phyloP scores from a whole-genome alignment of 2,888 invertebrate genomes.

The Carpatolechia fugitivella region DNA sequence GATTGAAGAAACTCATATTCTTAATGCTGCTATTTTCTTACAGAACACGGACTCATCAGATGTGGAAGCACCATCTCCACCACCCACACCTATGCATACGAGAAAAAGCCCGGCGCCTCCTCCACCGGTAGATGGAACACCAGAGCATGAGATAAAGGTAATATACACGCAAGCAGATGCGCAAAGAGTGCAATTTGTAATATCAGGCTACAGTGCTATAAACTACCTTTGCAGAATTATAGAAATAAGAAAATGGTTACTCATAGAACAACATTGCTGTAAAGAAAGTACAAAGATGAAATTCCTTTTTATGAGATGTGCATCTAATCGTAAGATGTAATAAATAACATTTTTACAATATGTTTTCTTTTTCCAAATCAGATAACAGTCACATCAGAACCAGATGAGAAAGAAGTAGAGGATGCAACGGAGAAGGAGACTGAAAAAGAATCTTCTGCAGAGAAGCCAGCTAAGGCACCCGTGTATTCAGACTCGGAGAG shows the following conservation, averaged over 20 bases:
- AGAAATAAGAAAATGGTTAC: too few species aligned
- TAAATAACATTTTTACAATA: too few species aligned
- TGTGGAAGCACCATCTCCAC: conserved; percentile 53
- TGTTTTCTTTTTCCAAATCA: too few species aligned
- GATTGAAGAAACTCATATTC: too few species aligned
- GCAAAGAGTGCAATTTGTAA: too few species aligned
- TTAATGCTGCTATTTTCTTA: too few species aligned
- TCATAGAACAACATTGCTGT: too few species aligned
- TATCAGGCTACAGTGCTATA: too few species aligned
- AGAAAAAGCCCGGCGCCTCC: conserved; percentile 51
- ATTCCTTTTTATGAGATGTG: too few species aligned
- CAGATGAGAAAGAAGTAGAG: conserved; percentile 40
- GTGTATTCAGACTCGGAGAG: conserved; percentile 81
- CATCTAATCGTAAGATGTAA: too few species aligned
- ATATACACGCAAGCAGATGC: neutral
- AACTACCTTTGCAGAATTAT: too few species aligned
- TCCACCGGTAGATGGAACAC: conserved; percentile 38
- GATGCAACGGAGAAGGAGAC: conserved; percentile 27
- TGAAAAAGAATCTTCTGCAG: conserved; percentile 22
- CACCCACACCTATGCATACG: conserved; percentile 43
- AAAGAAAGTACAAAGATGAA: too few species aligned
- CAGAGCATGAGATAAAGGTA: conserved; percentile 67
- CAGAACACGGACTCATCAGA: conserved; percentile 74
- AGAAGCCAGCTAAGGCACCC: conserved; percentile 23
- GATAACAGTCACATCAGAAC: conserved; percentile 70